Conservation (phyloP, 1,140 invertebrate genomes). For the Aphelenchoides besseyi region DNA sequence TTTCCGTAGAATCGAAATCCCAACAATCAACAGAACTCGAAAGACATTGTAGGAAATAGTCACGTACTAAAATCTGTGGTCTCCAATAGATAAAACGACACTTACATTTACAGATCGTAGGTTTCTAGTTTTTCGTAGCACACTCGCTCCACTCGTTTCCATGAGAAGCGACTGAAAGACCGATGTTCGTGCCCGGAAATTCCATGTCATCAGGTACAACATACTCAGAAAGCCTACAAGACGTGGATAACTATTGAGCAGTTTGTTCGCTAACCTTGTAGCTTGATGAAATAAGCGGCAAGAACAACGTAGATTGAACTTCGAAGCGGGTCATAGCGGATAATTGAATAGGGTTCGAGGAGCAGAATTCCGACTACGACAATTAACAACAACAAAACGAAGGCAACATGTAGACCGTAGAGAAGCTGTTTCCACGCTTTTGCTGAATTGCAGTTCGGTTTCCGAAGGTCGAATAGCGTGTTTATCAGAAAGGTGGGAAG, state of each 20-base stretch:
- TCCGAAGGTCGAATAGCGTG: conserved; percentile 1
- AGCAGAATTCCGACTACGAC: neutral
- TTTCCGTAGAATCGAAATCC: neutral
- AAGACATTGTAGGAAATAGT: neutral
- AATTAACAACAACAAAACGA: conserved; percentile 5
- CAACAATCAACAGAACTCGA: neutral
- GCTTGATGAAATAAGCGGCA: conserved; percentile 4
- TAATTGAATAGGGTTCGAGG: conserved; percentile 1
- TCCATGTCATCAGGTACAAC: neutral
- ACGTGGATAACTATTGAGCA: neutral
- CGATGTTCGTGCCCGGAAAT: neutral
- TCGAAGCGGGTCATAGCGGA: neutral
- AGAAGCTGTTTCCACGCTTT: neutral
- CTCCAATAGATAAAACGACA: conserved; percentile 5
- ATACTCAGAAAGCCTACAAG: conserved; percentile 10
- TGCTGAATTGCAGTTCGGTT: neutral
- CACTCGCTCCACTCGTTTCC: conserved; percentile 3
- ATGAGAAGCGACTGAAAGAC: neutral
- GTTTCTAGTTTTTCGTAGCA: neutral
- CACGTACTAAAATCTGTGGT: neutral
- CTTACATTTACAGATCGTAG: conserved; percentile 1
- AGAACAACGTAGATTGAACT: neutral
- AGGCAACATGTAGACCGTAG: neutral
- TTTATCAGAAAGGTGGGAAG: conserved; percentile 8
- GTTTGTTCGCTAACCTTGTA: neutral